These are phyloP conservation scores for Orchesella flavescens DNA, from an alignment of 2,888 invertebrate genomes.

Conservation along the genomic window DNA sequence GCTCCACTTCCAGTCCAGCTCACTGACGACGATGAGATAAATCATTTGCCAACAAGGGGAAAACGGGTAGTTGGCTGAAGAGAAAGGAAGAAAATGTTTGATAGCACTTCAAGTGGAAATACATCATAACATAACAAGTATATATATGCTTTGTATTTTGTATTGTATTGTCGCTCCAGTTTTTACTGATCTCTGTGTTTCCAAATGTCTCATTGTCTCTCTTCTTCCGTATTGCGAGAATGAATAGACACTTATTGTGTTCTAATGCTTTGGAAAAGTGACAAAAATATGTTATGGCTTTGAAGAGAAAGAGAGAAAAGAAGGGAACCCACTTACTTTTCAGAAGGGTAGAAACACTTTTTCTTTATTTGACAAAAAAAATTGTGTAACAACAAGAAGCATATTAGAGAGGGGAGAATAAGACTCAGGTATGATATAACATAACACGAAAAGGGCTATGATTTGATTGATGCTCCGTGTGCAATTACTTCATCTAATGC, in stretches of 20 bases:
- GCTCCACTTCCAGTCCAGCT: constrained; percentile 20
- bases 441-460: constrained; percentile 14
- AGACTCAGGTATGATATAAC: no score
- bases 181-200: constrained; percentile 24
- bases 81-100: constrained; percentile 35
- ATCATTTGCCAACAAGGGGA: constrained; percentile 44
- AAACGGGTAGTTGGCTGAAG: constrained; percentile 21
- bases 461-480: constrained; percentile 34
- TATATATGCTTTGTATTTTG: neutral
- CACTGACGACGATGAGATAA: constrained; percentile 24
- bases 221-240: constrained; percentile 11
- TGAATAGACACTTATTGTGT: constrained; percentile 27
- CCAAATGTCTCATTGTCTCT: constrained; percentile 26
- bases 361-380: no score
- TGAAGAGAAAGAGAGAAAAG: neutral
- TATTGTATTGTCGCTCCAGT: constrained; percentile 29
- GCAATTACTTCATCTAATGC: constrained; percentile 42
- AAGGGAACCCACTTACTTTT: neutral
- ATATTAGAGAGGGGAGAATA: constrained; percentile 1
- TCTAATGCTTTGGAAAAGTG: constrained; percentile 19
- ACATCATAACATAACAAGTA: constrained; percentile 18
- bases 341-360: neutral
- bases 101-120: constrained; percentile 41
- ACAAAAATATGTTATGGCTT: constrained; percentile 32
- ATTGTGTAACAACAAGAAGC: neutral